Base-by-base conservation (phyloP, 2,113 vertebrate genomes). In the Lipotes vexillifer region DNA sequence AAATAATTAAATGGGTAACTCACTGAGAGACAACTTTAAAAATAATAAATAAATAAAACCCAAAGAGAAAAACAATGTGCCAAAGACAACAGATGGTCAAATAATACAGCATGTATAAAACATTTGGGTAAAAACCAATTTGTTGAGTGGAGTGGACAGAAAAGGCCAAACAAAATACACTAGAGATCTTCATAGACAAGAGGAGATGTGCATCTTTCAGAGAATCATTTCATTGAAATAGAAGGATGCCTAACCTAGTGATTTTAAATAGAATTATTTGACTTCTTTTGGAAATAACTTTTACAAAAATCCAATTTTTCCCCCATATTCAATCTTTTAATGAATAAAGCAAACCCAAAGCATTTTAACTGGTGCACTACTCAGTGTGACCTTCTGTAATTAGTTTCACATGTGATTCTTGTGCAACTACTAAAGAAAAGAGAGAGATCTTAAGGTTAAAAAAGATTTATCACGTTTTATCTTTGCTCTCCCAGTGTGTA, bases 11-110 rank as follows among this genome's bases (percentile, higher is more conserved):
- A 84, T 3, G 77, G 41, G 33, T 6, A 94, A 71, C 25, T 95
- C 84, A 92, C 36, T 94, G 55, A 94, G 29, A 38, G 49, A 63
- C 15, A 95, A 81, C 14, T 4, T 92, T 29, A n/a, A 25, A 20
- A 90, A 49, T 78, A 88, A 94, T 83, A 94, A 88, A 85, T 86
- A 85, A 96, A 94, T 95, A 82, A 87, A 94, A 69, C 36, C 25
- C 82, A 86, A 65, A 88, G 74, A 57, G 36, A 61, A 95, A 97
- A 97, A 31, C 8, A 77, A 2, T 12, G 0, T 66, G 80, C 66
- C 65, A n/a, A 89, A 18, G 69, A 57, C 68, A 96, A 55, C 82
- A 96, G 44, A 33, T 92, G 41, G 68, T 75, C 44, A n/a, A 90
- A 95, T 85, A 93, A 59, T 59, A 89, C 57, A 82, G 17, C 1